Conservation (phyloP, 2,888 invertebrate species). For the Heliconius erato region DNA sequence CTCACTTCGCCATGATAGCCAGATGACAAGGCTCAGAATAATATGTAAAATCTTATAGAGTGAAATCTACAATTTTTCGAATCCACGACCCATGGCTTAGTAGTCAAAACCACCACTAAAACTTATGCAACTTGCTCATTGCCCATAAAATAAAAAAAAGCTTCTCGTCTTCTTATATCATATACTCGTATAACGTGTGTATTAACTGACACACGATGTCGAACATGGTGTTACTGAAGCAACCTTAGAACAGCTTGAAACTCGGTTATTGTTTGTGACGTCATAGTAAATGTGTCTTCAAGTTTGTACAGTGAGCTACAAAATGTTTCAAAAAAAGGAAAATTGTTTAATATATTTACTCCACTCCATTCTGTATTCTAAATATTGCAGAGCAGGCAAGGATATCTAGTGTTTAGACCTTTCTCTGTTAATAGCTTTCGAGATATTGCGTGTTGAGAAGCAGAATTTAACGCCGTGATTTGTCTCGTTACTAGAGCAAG, state of each 20-base stretch:
- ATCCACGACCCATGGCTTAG: neutral
- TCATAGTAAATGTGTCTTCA: conserved; percentile 29
- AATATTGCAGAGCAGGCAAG: neutral
- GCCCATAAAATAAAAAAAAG: neutral
- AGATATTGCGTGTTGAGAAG: no score
- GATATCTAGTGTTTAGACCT: neutral
- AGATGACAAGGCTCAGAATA: no score
- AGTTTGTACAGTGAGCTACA: conserved; percentile 16
- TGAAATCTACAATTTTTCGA: no score
- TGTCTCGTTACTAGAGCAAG: no score
- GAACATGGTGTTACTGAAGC: conserved; percentile 23
- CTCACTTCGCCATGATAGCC: no score
- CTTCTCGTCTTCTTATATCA: neutral
- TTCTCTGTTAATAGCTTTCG: no score
- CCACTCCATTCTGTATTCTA: neutral
- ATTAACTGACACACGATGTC: neutral
- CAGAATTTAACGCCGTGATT: no score
- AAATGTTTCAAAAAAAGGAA: neutral
- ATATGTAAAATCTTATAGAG: no score
- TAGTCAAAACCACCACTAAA: neutral
- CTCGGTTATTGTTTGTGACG: conserved; percentile 33
- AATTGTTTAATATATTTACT: neutral
- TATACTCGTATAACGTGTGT: no score
- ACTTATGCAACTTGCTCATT: no score
- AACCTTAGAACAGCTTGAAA: conserved; percentile 29